Evolutionary conservation across 2,888 invertebrate genomes (phyloP).

Genomic region (Pyrochroa serraticornis): DNA sequence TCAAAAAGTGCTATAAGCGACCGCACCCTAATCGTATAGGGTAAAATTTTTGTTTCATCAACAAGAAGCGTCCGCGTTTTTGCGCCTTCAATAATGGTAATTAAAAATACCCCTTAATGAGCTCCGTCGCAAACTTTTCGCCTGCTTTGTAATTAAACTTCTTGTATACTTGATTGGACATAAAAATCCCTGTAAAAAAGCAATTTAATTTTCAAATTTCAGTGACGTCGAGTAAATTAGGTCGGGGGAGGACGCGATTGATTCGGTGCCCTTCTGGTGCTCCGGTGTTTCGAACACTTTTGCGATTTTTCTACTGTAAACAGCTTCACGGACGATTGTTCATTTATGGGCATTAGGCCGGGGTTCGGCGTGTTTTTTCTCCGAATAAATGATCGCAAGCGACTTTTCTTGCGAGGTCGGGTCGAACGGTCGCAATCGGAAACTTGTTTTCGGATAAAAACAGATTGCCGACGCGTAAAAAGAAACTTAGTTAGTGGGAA

Average conservation of each 20-base stretch:
- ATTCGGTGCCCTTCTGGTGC: constrained; percentile 1
- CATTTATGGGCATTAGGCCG: constrained; percentile 15
- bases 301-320: background rate
- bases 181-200: constrained; percentile 15
- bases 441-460: constrained; percentile 25
- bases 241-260: constrained; percentile 1
- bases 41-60: background rate
- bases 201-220: constrained; percentile 26
- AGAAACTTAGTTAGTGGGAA: constrained; percentile 21
- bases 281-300: constrained; percentile 16
- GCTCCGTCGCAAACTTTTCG: constrained; percentile 13
- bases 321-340: constrained; percentile 11
- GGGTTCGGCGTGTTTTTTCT: constrained; percentile 14
- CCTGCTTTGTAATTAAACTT: constrained; percentile 24
- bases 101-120: constrained; percentile 23
- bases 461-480: constrained; percentile 23
- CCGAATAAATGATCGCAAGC: constrained; percentile 11
- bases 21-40: background rate
- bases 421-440: constrained; percentile 23
- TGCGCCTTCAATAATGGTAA: constrained; percentile 7
- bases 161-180: constrained; percentile 21
- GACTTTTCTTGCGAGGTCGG: constrained; percentile 13
- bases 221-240: constrained; percentile 18
- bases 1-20: background rate
- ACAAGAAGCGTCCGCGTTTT: background rate